Conservation (phyloP, 2,113 vertebrate genomes). For the Baryphthengus martii region DNA sequence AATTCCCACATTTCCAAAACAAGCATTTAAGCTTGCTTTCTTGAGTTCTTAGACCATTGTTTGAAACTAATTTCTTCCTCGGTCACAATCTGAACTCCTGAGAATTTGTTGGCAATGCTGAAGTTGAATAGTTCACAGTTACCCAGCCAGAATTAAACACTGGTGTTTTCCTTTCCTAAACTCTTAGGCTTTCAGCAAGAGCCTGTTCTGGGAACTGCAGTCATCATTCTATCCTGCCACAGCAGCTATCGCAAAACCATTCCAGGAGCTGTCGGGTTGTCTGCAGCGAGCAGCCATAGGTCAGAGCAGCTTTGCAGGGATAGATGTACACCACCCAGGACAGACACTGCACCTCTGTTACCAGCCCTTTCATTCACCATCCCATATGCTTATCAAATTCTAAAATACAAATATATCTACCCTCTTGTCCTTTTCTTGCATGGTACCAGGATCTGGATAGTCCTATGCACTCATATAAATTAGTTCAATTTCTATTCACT, state of each 20-base stretch:
- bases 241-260: not conserved
- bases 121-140: accelerated
- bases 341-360: not conserved
- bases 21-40: not conserved
- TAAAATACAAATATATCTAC: not conserved
- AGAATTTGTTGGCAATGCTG: accelerated
- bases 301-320: not conserved
- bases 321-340: not conserved
- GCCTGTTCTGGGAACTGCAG: accelerated
- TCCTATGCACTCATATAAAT: not conserved
- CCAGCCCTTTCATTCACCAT: not conserved
- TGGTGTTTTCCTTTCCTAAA: not conserved
- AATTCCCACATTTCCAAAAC: accelerated
- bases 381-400: not conserved
- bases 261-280: not conserved
- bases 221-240: too few species aligned
- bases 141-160: not conserved
- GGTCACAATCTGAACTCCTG: not conserved
- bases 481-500: not conserved
- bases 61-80: not conserved
- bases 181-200: not conserved
- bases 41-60: too few species aligned
- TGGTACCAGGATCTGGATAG: accelerated
- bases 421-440: not conserved
- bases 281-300: not conserved